Conservation (phyloP, 2,797 vertebrate species). For the Poeciliopsis gracilis region DNA sequence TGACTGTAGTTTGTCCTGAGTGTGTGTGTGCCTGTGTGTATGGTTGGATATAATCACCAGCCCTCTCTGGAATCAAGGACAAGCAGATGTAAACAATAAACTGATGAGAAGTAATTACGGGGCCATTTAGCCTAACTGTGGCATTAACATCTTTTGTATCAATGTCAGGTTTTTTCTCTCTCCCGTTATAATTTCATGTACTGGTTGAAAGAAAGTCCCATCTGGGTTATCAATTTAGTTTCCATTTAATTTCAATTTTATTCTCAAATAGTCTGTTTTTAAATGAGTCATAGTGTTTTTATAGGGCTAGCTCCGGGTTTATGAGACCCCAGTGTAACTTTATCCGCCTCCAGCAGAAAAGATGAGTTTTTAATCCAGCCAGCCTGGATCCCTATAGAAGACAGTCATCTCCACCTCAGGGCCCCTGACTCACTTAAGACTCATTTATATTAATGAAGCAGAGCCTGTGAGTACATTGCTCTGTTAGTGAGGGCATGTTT, state of each 20-base stretch:
- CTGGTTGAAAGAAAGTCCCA: background rate
- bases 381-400: slow-evolving; percentile 37
- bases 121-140: background rate
- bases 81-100: background rate
- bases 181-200: background rate
- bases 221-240: background rate
- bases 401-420: slow-evolving; percentile 42
- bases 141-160: background rate
- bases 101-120: background rate
- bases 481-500: slow-evolving; percentile 6
- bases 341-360: slow-evolving; percentile 16
- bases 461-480: slow-evolving; percentile 14
- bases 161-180: background rate
- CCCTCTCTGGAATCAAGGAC: background rate
- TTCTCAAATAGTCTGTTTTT: background rate
- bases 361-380: slow-evolving; percentile 34
- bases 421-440: slow-evolving; percentile 26
- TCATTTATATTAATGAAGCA: slow-evolving; percentile 66
- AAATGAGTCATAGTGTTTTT: background rate
- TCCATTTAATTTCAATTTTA: background rate
- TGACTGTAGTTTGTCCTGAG: too few relatives aligned
- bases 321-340: slow-evolving; percentile 20
- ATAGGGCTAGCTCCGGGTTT: background rate
- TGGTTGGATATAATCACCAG: too few relatives aligned
- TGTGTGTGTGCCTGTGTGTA: too few relatives aligned